A percentile compares a stretch with the other conserved stretches of the same genome.
Evolutionary conservation across 2,113 vertebrate genomes (phyloP).

Genomic region (Percopsis transmontana): DNA sequence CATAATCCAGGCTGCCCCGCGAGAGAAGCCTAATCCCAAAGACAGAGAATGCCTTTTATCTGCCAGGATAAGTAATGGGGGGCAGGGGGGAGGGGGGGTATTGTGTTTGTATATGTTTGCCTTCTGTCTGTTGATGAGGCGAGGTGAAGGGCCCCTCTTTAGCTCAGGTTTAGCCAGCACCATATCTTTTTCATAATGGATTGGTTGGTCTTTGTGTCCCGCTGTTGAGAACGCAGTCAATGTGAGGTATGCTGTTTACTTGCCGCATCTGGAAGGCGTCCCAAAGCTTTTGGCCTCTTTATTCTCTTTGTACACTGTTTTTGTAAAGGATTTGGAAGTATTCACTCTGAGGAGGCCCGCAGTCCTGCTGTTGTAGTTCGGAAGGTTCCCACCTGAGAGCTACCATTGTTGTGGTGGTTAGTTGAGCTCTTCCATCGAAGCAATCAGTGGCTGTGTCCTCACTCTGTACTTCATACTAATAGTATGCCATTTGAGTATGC

Average conservation of each 20-base stretch:
- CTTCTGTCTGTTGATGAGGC: constrained; percentile 19
- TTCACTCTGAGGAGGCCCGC: constrained; percentile 4
- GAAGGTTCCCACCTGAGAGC: too few relatives aligned
- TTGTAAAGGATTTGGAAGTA: constrained; percentile 17
- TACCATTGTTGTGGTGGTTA: too few relatives aligned
- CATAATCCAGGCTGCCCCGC: constrained; percentile 42
- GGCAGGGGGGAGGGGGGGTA: constrained; percentile 35
- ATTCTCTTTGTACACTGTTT: constrained; percentile 37
- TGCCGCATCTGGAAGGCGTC: constrained; percentile 55
- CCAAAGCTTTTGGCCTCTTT: constrained; percentile 13
- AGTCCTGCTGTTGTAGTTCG: constrained; percentile 29
- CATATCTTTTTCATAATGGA: constrained; percentile 71
- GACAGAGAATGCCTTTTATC: constrained; percentile 48
- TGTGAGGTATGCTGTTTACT: constrained; percentile 64
- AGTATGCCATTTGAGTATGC: too few relatives aligned
- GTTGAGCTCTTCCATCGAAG: too few relatives aligned
- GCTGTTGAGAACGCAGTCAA: constrained; percentile 51
- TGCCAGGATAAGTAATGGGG: constrained; percentile 34
- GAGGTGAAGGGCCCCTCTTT: constrained; percentile 5
- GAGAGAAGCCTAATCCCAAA: constrained; percentile 41
- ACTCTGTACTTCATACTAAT: too few relatives aligned
- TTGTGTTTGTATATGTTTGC: constrained; percentile 60
- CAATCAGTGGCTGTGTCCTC: too few relatives aligned
- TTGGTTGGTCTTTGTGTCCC: constrained; percentile 62
- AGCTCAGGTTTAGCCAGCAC: constrained; percentile 29